phyloP scores from a whole-genome alignment of 2,113 vertebrate genomes.

The Tapirus terrestris region DNA sequence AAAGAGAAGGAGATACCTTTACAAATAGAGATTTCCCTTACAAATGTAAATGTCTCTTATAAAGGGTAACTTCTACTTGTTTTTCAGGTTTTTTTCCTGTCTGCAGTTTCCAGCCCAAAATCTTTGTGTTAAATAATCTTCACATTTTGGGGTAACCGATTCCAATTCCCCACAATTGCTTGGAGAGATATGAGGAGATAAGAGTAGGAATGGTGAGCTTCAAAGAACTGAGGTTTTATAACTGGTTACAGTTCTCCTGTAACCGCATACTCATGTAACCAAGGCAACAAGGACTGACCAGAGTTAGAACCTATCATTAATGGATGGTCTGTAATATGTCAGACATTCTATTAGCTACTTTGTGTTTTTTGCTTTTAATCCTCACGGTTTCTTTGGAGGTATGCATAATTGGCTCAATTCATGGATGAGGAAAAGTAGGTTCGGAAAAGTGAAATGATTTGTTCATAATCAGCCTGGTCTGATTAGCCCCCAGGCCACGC shows the following conservation, averaged over 20 bases:
- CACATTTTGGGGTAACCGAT: no score
- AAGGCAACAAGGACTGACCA: not conserved
- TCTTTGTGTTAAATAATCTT: no score
- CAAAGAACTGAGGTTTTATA: conserved; percentile 2
- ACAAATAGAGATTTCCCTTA: no score
- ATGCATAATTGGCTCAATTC: not conserved
- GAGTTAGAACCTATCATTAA: not conserved
- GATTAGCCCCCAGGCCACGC: not conserved
- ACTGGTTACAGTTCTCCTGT: not conserved
- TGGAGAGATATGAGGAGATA: not conserved
- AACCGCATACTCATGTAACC: not conserved
- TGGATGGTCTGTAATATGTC: not conserved
- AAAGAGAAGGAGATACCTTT: no score
- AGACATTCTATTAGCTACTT: not conserved
- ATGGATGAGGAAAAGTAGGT: not conserved
- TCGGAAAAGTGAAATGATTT: conserved; percentile 8
- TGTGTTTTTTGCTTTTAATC: not conserved
- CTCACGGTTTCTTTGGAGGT: not conserved
- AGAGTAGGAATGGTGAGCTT: not conserved
- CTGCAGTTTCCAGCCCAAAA: no score
- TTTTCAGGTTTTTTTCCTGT: no score
- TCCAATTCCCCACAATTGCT: not conserved
- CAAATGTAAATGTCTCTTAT: no score
- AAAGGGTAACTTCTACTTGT: no score
- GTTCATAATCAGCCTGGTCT: not conserved